Percentiles rank a stretch among this genome's conserved stretches.
Conservation (phyloP, 2,113 vertebrate species). For the Pyrgilauda ruficollis region DNA sequence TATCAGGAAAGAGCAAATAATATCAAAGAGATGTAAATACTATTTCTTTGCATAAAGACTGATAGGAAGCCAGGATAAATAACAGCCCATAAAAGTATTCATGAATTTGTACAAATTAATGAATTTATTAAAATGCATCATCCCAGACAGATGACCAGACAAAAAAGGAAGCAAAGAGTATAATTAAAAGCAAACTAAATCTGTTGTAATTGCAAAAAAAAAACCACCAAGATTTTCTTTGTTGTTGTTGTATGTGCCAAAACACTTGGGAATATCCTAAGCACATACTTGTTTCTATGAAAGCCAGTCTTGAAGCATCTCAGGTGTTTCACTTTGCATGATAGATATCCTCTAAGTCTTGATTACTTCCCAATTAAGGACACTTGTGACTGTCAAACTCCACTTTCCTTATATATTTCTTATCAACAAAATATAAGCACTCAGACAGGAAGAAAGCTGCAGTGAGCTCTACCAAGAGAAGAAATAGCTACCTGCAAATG, state of each 20-base stretch:
- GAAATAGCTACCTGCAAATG: constrained; percentile 23
- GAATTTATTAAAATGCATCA: neutral
- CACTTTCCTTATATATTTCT: constrained; percentile 39
- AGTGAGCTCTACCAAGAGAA: neutral
- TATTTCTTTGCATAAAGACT: constrained; percentile 6
- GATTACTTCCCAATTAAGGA: constrained; percentile 62
- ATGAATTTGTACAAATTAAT: neutral
- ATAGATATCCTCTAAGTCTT: constrained; percentile 33
- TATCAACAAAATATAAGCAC: neutral
- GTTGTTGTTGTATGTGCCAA: neutral
- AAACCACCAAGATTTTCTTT: constrained; percentile 36
- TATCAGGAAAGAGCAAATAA: neutral
- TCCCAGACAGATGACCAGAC: neutral
- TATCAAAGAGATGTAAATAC: neutral
- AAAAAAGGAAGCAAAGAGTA: neutral
- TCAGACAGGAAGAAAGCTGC: constrained; percentile 14
- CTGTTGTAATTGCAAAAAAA: neutral
- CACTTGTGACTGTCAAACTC: constrained; percentile 44
- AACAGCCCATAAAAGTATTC: constrained; percentile 2
- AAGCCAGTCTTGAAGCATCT: neutral
- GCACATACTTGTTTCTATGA: neutral
- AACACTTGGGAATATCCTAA: constrained; percentile 19
- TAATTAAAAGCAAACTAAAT: constrained; percentile 43
- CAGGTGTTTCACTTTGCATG: neutral
- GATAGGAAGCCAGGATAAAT: neutral